These are phyloP conservation scores for Troglohyphantes excavatus DNA, from an alignment of 2,888 invertebrate genomes.

Conservation along the genomic window DNA sequence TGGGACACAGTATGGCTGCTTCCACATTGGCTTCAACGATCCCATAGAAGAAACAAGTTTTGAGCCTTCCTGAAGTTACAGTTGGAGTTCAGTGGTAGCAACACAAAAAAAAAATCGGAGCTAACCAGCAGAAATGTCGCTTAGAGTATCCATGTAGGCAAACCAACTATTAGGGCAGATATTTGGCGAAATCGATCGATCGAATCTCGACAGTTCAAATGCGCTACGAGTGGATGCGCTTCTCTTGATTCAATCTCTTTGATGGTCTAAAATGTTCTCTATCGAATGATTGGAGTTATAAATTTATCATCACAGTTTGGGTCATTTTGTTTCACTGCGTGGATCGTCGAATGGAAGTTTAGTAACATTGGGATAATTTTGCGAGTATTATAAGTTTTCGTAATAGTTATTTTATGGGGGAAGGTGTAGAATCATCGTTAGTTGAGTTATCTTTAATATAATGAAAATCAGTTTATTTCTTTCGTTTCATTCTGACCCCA, in stretches of 20 bases:
- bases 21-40: too few relatives aligned
- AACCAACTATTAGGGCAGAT: conserved; percentile 13
- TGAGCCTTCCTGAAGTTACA: too few relatives aligned
- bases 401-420: too few relatives aligned
- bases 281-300: conserved; percentile 62
- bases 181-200: conserved; percentile 24
- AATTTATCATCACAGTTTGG: conserved; percentile 60
- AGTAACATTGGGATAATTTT: too few relatives aligned
- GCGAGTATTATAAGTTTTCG: too few relatives aligned
- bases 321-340: conserved; percentile 1
- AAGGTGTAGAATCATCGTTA: too few relatives aligned
- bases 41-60: too few relatives aligned
- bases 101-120: neutral
- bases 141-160: neutral
- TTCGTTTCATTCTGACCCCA: too few relatives aligned
- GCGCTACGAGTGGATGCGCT: conserved; percentile 35
- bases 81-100: too few relatives aligned
- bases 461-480: too few relatives aligned
- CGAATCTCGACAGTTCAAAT: conserved; percentile 32
- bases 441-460: too few relatives aligned
- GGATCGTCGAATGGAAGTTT: neutral
- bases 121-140: conserved; percentile 14
- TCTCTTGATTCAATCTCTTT: conserved; percentile 62
- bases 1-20: too few relatives aligned
- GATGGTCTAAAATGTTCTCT: conserved; percentile 62